Conservation (phyloP, 2,113 vertebrate species). For the Brienomyrus longianalis region DNA sequence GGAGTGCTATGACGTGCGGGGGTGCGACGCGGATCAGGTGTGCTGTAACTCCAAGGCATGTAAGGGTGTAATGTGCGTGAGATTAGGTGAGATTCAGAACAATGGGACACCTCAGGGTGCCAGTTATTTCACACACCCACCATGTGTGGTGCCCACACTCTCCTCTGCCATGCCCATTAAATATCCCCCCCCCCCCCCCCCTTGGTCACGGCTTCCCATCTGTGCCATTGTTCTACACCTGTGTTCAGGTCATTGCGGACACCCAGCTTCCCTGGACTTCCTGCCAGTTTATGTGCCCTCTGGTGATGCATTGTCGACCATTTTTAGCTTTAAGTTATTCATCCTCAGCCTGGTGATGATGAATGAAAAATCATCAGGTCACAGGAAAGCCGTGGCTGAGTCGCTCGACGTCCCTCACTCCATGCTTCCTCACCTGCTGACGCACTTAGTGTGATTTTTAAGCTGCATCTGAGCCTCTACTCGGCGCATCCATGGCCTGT, state of each 20-base stretch:
- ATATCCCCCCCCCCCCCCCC: not conserved
- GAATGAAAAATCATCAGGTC: not conserved
- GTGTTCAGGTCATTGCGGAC: conserved; percentile 1
- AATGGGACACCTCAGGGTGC: conserved; percentile 57
- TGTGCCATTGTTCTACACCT: not conserved
- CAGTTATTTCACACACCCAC: not conserved
- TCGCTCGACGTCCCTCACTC: not conserved
- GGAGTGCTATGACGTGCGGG: no score
- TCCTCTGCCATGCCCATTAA: not conserved
- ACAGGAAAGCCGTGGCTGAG: not conserved
- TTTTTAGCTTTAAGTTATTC: not conserved
- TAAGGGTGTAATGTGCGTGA: conserved; percentile 38
- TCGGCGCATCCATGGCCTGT: not conserved
- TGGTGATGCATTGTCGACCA: not conserved
- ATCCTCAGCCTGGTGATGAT: not conserved
- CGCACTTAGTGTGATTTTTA: not conserved
- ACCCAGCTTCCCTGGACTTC: not conserved
- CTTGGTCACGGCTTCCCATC: not conserved
- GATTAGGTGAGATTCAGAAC: conserved; percentile 67
- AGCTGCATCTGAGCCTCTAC: not conserved
- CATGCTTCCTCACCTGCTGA: not conserved
- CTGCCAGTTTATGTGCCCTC: not conserved
- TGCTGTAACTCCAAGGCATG: no score
- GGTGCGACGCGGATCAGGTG: no score
- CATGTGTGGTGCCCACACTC: not conserved